These are phyloP conservation scores for Sinopyrophorus schimmeli DNA, from an alignment of 2,888 invertebrate species.

Conservation along the genomic window DNA sequence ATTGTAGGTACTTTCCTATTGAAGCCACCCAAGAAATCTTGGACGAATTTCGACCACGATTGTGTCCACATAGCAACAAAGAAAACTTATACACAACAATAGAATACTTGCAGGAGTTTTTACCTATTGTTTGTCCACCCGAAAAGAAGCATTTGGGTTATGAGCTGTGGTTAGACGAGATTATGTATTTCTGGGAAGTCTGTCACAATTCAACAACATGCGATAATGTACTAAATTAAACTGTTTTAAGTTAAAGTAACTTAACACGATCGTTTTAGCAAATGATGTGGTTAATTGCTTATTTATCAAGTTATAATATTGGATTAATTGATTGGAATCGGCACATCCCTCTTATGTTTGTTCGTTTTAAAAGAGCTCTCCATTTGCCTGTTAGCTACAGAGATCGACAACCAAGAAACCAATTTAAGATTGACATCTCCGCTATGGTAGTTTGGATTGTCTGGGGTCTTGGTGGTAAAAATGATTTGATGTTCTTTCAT, in stretches of 20 bases:
- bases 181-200: constrained; percentile 77
- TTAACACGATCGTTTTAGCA: constrained; percentile 56
- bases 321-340: constrained; percentile 89
- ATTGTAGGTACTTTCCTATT: constrained; percentile 68
- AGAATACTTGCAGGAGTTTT: constrained; percentile 71
- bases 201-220: constrained; percentile 74
- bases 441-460: constrained; percentile 65
- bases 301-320: constrained; percentile 72
- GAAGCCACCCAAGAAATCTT: constrained; percentile 83
- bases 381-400: constrained; percentile 80
- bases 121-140: constrained; percentile 73
- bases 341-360: constrained; percentile 76
- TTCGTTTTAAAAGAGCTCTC: constrained; percentile 70
- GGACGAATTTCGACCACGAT: constrained; percentile 75
- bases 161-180: constrained; percentile 78
- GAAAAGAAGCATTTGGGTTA: constrained; percentile 67
- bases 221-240: constrained; percentile 59
- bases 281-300: constrained; percentile 73
- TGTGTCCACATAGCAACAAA: constrained; percentile 75
- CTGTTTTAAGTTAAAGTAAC: constrained; percentile 11
- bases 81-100: constrained; percentile 59
- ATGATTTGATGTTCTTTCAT: constrained; percentile 67
- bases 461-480: constrained; percentile 68
- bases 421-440: constrained; percentile 56
- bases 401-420: constrained; percentile 63